Evolutionary conservation across 1,140 invertebrate genomes (phyloP).

Genomic region (Thaumatotibia leucotreta): DNA sequence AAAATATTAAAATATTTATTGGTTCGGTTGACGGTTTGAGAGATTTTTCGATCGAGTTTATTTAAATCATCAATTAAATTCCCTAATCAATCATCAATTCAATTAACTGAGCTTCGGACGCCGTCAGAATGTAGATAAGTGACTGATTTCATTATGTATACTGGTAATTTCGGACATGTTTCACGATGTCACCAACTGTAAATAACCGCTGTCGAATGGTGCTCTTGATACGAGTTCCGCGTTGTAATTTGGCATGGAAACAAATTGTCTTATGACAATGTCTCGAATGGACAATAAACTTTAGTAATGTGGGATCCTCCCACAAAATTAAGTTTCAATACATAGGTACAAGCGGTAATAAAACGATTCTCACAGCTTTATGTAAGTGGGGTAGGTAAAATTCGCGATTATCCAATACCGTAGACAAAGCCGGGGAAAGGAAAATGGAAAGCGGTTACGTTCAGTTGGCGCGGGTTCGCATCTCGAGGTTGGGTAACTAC

Average conservation of each 20-base stretch:
- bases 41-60: too few species aligned
- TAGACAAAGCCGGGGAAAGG: conserved; percentile 69
- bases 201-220: too few species aligned
- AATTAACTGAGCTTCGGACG: too few species aligned
- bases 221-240: not conserved
- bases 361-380: conserved; percentile 66
- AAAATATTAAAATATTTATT: too few species aligned
- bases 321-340: conserved; percentile 59
- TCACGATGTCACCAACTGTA: too few species aligned
- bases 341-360: conserved; percentile 54
- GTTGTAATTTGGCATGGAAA: not conserved
- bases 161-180: too few species aligned
- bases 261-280: not conserved
- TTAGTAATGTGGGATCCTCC: conserved; percentile 38
- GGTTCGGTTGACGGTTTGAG: too few species aligned
- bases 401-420: conserved; percentile 65
- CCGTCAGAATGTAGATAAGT: too few species aligned
- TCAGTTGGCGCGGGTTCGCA: conserved; percentile 16
- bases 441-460: conserved; percentile 69
- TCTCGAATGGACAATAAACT: conserved; percentile 2
- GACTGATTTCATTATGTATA: too few species aligned
- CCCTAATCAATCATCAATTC: too few species aligned
- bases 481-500: not conserved
- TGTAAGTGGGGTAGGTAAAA: conserved; percentile 51
- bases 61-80: too few species aligned